Evolutionary conservation across 1,140 invertebrate species (phyloP), one percentile per base, ranked within the genome.

Genomic region (Micrasema longulum): DNA sequence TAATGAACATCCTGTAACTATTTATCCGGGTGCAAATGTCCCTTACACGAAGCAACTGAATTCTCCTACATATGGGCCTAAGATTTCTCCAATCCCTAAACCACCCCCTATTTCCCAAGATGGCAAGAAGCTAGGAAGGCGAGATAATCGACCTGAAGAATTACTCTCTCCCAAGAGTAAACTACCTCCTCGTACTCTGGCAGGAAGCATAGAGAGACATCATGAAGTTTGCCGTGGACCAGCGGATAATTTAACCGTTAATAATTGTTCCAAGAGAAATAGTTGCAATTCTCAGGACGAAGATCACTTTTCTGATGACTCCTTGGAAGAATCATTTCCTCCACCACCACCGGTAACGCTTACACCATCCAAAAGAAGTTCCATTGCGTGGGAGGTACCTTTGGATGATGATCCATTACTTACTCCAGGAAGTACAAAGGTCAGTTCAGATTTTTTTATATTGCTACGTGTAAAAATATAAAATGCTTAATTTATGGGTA

Each of bases 371-470:
- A 93, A 93, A 82, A 87, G 91, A 72, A 89, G 90, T 76, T 92
- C 91, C 75, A 93, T 94, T 47, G 92, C 92, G 62, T 93, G 92
- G 92, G 92, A 94, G 84, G 92, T 94, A 35, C 89, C 92, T 52
- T 85, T 94, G 64, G 90, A 90, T 79, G 85, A 86, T 73, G 89
- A 91, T 81, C 87, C 89, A 48, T 81, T 91, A 18, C 86, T 91
- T 22, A 90, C 89, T 14, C 91, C 91, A 31, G 91, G 91, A 22
- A 91, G 90, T 77, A 91, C 91, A 57, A 92, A 92, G 82, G 91
- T 92, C 75, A 84, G 26, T 31, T 31, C 26, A 7, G 7, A 2
- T 31, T 31, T 31, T 31, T 31, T 31, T 31, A 31, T 31, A 31
- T 31, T 31, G 2, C 26, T 7, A 31, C 2, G 26, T 7, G 2